Evolutionary conservation across 2,113 vertebrate species (phyloP).

Genomic region (Parotia lawesii): DNA sequence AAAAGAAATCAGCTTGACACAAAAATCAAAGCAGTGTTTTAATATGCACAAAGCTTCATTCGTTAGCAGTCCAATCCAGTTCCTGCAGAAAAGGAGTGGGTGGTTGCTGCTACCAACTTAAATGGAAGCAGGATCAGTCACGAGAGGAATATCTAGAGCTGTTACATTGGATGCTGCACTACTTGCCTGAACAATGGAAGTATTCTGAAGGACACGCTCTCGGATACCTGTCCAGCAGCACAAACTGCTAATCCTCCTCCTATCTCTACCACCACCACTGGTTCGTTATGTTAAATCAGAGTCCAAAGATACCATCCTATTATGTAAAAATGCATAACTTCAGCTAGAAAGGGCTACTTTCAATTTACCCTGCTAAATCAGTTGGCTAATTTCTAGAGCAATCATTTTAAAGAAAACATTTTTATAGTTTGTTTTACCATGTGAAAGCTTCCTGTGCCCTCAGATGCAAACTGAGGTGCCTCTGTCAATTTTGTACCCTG

Average conservation of each 20-base stretch:
- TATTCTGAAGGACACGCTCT: slow-evolving; percentile 18
- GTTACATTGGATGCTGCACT: slow-evolving; percentile 22
- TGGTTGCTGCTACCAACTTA: slow-evolving; percentile 10
- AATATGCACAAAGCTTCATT: slow-evolving; percentile 31
- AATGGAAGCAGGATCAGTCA: slow-evolving; percentile 9
- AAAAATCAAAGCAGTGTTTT: slow-evolving; percentile 21
- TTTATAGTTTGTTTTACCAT: background rate
- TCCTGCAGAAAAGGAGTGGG: slow-evolving; percentile 21
- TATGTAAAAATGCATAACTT: background rate
- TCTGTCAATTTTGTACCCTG: background rate
- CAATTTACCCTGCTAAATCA: background rate
- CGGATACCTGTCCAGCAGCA: slow-evolving; percentile 19
- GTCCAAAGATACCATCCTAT: background rate
- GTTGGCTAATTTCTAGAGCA: background rate
- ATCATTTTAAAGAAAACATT: background rate
- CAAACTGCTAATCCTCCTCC: slow-evolving; percentile 21
- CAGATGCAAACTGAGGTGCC: background rate
- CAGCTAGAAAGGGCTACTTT: background rate
- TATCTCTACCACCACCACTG: background rate
- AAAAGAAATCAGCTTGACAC: background rate
- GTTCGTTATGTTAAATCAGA: background rate
- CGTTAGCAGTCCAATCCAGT: background rate
- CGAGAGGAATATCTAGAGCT: slow-evolving; percentile 40
- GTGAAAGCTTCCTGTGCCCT: background rate
- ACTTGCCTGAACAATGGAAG: slow-evolving; percentile 41